phyloP scores from a whole-genome alignment of 1,140 invertebrate genomes.

The Scaptomyza pallida region DNA sequence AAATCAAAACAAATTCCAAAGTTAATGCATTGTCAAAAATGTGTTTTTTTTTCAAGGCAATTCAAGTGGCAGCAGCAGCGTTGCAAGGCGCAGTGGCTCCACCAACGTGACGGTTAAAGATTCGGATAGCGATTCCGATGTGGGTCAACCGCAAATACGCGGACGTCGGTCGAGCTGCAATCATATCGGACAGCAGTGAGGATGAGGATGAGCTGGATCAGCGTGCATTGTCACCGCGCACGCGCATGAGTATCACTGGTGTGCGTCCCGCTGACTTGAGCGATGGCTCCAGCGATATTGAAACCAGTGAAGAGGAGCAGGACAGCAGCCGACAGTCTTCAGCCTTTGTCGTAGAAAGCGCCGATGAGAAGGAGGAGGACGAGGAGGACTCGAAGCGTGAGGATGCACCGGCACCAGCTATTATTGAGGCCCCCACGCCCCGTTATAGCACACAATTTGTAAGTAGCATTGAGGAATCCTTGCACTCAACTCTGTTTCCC shows the following conservation, averaged over 20 bases:
- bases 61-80: conserved; percentile 23
- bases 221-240: conserved; percentile 66
- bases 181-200: conserved; percentile 60
- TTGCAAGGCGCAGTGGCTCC: not conserved
- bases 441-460: conserved; percentile 71
- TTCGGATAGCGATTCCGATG: conserved; percentile 12
- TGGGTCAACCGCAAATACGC: not conserved
- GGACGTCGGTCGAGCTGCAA: not conserved
- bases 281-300: conserved; percentile 74
- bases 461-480: conserved; percentile 48
- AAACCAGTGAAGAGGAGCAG: conserved; percentile 49
- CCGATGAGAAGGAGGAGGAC: not conserved
- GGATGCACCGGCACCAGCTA: conserved; percentile 9
- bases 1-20: too few species aligned
- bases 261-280: conserved; percentile 65
- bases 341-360: not conserved
- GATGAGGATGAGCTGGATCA: conserved; percentile 72
- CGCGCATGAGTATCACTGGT: conserved; percentile 80
- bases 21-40: not conserved
- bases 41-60: conserved; percentile 20
- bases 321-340: not conserved
- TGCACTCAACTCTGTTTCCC: conserved; percentile 69
- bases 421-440: conserved; percentile 17
- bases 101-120: conserved; percentile 48
- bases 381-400: conserved; percentile 8